phyloP scores from a whole-genome alignment of 1,140 invertebrate genomes.

The Ostrea denselamellosa region DNA sequence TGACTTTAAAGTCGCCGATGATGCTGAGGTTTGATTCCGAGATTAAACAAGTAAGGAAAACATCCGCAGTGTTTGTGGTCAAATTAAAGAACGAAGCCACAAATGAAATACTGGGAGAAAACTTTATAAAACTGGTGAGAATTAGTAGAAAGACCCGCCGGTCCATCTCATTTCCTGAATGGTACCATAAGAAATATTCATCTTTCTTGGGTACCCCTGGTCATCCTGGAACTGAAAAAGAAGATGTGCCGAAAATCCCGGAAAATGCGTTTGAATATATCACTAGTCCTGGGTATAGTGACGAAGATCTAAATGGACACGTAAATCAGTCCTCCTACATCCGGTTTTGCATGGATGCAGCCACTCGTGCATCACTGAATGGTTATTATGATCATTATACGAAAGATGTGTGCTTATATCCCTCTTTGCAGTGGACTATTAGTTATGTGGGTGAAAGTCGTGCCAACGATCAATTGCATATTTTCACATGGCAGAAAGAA shows the following conservation, averaged over 20 bases:
- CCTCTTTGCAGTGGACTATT: constrained; percentile 4
- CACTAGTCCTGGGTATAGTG: not conserved
- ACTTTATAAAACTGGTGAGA: constrained; percentile 42
- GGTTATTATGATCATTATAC: constrained; percentile 44
- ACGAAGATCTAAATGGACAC: constrained; percentile 43
- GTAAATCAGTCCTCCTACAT: constrained; percentile 44
- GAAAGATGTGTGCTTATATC: constrained; percentile 49
- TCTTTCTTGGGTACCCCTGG: not conserved
- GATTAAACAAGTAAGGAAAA: not conserved
- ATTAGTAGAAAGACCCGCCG: constrained; percentile 43
- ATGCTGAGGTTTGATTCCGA: not conserved
- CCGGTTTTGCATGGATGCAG: constrained; percentile 52
- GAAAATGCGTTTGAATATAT: constrained; percentile 5
- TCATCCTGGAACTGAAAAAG: not conserved
- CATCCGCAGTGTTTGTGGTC: constrained; percentile 6
- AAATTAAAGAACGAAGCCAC: constrained; percentile 45
- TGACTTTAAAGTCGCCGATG: not conserved
- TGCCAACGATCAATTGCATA: constrained; percentile 33
- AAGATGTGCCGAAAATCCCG: constrained; percentile 3
- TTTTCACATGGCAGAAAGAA: constrained; percentile 49
- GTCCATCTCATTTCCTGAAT: constrained; percentile 45
- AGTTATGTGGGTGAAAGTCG: constrained; percentile 46
- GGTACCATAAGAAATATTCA: constrained; percentile 34
- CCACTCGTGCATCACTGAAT: constrained; percentile 21
- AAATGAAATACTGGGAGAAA: constrained; percentile 39